Evolutionary conservation across 2,888 invertebrate species (phyloP).

Genomic region (Agrotis exclamationis): DNA sequence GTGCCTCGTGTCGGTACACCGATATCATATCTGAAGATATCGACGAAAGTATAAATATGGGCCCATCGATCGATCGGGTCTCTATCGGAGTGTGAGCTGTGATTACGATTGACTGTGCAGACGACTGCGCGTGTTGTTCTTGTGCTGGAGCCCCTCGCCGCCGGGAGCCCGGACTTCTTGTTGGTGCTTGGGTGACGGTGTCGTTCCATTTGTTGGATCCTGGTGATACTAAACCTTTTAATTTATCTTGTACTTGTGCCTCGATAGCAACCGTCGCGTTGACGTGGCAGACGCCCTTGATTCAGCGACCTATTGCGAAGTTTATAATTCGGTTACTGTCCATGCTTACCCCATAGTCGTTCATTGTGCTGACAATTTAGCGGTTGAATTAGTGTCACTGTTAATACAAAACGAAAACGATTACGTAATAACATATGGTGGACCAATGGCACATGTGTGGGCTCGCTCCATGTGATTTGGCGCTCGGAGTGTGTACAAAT

Average conservation of each 20-base stretch:
- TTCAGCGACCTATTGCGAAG: slow-evolving; percentile 27
- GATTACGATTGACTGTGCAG: slow-evolving; percentile 82
- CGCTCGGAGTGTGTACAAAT: slow-evolving; percentile 67
- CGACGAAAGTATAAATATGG: slow-evolving; percentile 90
- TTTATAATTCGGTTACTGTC: slow-evolving; percentile 21
- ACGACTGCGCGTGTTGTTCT: slow-evolving; percentile 68
- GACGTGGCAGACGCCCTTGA: slow-evolving; percentile 60
- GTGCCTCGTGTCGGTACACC: slow-evolving; percentile 85
- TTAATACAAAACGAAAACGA: slow-evolving; percentile 71
- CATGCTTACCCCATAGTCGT: slow-evolving; percentile 20
- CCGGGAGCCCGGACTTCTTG: slow-evolving; percentile 21
- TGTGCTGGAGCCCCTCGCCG: slow-evolving; percentile 65
- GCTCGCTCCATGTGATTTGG: slow-evolving; percentile 73
- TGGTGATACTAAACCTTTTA: slow-evolving; percentile 47
- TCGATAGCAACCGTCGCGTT: slow-evolving; percentile 35
- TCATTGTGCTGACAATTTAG: slow-evolving; percentile 59
- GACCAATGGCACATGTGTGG: slow-evolving; percentile 83
- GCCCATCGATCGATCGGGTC: slow-evolving; percentile 90
- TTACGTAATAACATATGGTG: slow-evolving; percentile 88
- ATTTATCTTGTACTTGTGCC: slow-evolving; percentile 27
- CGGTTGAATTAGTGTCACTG: slow-evolving; percentile 72
- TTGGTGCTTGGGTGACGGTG: slow-evolving; percentile 52
- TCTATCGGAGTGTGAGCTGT: slow-evolving; percentile 88
- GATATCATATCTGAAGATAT: slow-evolving; percentile 90
- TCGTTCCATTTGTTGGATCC: slow-evolving; percentile 56